Base-by-base conservation (phyloP, 1,140 invertebrate genomes). In the Drosophila quadrilineata region DNA sequence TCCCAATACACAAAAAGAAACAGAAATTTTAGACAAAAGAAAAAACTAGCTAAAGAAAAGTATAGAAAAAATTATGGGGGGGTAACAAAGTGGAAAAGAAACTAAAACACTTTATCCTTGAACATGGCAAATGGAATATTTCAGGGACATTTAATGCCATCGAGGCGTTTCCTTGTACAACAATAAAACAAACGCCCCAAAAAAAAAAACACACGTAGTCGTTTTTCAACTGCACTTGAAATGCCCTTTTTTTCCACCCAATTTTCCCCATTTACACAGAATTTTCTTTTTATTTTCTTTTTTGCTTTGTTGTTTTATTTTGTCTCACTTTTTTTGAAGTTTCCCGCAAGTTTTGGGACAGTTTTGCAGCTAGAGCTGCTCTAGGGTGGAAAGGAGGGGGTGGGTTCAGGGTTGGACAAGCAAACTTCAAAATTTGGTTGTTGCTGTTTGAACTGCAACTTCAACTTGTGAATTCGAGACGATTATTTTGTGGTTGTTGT, bases 401-500 rank as follows among this genome's bases (percentile, higher is more conserved):
- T n/a, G n/a, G n/a, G n/a, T n/a, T n/a, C n/a, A n/a, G 56, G 21
- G 16, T 43, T 38, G 57, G 46, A 50, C 35, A 40, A 31, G 10
- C n/a, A n/a, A 59, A 60, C 36, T 41, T n/a, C 10, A 38, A 50
- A 50, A 31, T 41, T 31, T 12, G n/a, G n/a, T n/a, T 21, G 26
- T 38, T 48, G 6, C 16, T 19, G 16, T 43, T 26, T 8, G 26
- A 36, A 52, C 24, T 36, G 10, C 49, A 28, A 52, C 45, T 48
- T 31, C 29, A 50, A 50, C 6, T 21, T 40, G 17, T 19, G 21
- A 16, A 41, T 54, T 54, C 17, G 17, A 6, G 6, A 33, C 43
- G 17, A 16, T 26, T 58, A 38, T 38, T 4, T 31, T 64, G 60
- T 26, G 60, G 60, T 46, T 64, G 60, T 56, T 64, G 40, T 64